Conservation (phyloP, 2,797 vertebrate genomes). For the Pteronotus mesoamericanus region DNA sequence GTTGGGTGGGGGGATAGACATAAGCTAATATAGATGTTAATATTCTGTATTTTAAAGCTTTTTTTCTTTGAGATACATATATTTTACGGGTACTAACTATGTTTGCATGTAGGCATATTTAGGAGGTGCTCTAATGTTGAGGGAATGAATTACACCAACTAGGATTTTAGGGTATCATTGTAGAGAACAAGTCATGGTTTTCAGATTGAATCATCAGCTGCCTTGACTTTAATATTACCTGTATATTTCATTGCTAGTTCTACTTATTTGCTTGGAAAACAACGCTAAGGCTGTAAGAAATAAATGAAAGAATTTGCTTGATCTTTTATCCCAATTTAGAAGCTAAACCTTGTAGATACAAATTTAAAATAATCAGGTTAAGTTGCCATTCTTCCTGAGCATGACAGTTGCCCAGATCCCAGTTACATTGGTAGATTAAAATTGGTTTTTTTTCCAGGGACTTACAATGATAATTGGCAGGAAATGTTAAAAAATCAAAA, state of each 20-base stretch:
- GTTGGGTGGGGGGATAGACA: not conserved
- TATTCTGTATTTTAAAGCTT: not conserved
- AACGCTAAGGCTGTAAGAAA: not conserved
- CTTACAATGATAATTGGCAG: not conserved
- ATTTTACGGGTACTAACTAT: not conserved
- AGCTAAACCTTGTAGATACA: not conserved
- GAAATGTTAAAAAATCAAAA: not conserved
- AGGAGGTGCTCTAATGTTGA: not conserved
- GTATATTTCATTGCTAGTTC: slow-evolving; percentile 12
- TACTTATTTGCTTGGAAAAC: slow-evolving; percentile 16
- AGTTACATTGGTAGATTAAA: slow-evolving; percentile 17
- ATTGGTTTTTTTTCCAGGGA: not conserved
- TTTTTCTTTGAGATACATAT: not conserved
- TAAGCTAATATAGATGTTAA: not conserved
- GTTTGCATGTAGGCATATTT: not conserved
- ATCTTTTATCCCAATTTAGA: not conserved
- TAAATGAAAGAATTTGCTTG: slow-evolving; percentile 7
- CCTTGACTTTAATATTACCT: slow-evolving; percentile 32
- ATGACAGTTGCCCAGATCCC: not conserved
- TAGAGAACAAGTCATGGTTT: not conserved
- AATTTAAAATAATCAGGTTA: not conserved
- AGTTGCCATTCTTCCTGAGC: not conserved
- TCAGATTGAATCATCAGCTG: slow-evolving; percentile 7
- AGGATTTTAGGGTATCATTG: slow-evolving; percentile 8
- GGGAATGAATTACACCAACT: not conserved